Evolutionary conservation across 1,140 invertebrate species (phyloP).

Genomic region (Vollenhovia emeryi): DNA sequence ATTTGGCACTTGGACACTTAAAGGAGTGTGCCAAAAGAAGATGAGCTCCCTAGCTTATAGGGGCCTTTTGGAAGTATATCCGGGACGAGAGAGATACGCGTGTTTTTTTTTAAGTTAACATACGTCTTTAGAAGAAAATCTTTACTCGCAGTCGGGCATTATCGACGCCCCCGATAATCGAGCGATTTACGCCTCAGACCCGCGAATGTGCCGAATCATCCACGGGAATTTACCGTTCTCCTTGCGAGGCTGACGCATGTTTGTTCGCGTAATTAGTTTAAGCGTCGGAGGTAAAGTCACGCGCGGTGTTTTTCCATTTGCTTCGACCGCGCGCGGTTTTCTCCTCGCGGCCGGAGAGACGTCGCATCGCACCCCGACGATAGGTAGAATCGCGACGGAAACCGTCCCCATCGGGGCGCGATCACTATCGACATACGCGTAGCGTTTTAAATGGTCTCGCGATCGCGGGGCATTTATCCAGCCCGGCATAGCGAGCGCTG

Average conservation of each 20-base stretch:
- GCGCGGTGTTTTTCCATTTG: neutral
- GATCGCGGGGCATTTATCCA: neutral
- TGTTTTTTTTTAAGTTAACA: neutral
- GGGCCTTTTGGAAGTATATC: too few relatives aligned
- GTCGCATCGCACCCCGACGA: too few relatives aligned
- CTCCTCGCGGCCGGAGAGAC: neutral
- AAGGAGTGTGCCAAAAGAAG: too few relatives aligned
- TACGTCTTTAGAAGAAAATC: neutral
- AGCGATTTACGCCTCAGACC: neutral
- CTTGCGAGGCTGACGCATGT: neutral
- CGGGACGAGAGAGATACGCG: too few relatives aligned
- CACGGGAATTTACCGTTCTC: constrained; percentile 2
- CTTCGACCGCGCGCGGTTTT: neutral
- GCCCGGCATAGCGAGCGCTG: neutral
- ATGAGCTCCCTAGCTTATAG: too few relatives aligned
- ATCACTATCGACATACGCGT: neutral
- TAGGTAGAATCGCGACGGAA: constrained; percentile 1
- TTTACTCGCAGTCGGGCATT: neutral
- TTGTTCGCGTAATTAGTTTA: neutral
- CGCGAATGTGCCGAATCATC: neutral
- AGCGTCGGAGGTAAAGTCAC: neutral
- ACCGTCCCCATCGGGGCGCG: neutral
- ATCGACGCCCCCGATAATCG: neutral
- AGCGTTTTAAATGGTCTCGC: neutral
- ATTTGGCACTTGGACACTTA: too few relatives aligned